Percentiles rank a stretch among this genome's conserved stretches.
These are phyloP conservation scores for Drosophila nikananu DNA, from an alignment of 1,140 invertebrate genomes.

Conservation along the genomic window DNA sequence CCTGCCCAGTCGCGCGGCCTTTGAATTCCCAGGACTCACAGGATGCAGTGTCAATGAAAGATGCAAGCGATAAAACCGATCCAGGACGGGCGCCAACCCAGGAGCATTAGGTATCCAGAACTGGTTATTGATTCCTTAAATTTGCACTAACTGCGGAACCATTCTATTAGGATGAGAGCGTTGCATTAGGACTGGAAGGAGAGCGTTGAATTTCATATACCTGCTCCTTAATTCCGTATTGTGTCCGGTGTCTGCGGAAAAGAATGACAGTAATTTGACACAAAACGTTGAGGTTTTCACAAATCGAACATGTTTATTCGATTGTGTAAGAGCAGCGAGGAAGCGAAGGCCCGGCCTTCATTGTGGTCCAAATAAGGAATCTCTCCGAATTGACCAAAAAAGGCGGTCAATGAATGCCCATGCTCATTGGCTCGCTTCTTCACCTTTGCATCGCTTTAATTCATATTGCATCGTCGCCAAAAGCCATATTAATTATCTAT, in stretches of 20 bases:
- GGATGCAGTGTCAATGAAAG: slow-evolving; percentile 60
- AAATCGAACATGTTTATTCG: slow-evolving; percentile 73
- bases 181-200: slow-evolving; percentile 15
- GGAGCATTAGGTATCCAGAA: slow-evolving; percentile 63
- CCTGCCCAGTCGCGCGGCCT: slow-evolving; percentile 63
- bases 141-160: slow-evolving; percentile 27
- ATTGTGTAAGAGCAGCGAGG: slow-evolving; percentile 31
- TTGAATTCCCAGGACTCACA: slow-evolving; percentile 72
- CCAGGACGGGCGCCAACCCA: slow-evolving; percentile 28
- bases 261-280: slow-evolving; percentile 77
- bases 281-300: slow-evolving; percentile 60
- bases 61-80: slow-evolving; percentile 65
- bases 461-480: slow-evolving; percentile 35
- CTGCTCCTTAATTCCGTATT: slow-evolving; percentile 51
- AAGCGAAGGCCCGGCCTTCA: slow-evolving; percentile 20
- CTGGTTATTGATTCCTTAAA: slow-evolving; percentile 57
- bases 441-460: slow-evolving; percentile 31
- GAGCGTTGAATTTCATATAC: slow-evolving; percentile 25
- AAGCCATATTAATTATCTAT: slow-evolving; percentile 18
- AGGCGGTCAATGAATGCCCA: slow-evolving; percentile 33
- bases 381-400: slow-evolving; percentile 41
- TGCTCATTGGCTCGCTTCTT: slow-evolving; percentile 33
- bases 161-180: slow-evolving; percentile 27
- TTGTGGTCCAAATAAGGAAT: slow-evolving; percentile 67
- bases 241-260: slow-evolving; percentile 50